These are phyloP conservation scores for Drosophila barbarae DNA, from an alignment of 2,888 invertebrate genomes.

Conservation along the genomic window DNA sequence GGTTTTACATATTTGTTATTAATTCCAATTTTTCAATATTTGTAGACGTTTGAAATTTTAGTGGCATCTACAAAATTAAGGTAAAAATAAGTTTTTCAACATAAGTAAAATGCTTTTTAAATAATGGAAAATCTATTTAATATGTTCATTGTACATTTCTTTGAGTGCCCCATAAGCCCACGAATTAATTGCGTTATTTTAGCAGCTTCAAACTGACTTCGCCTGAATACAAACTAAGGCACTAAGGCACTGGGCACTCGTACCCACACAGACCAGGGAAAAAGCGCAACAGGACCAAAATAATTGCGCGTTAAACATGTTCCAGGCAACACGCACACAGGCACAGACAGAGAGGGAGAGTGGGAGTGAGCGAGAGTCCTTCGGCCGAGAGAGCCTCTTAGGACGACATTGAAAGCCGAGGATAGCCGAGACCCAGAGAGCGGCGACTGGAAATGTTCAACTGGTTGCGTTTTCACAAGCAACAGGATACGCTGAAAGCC, in stretches of 20 bases:
- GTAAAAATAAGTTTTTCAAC: not conserved
- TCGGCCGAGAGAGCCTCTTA: constrained; percentile 3
- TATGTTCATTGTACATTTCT: not conserved
- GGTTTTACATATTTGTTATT: not conserved
- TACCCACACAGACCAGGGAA: constrained; percentile 41
- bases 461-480: constrained; percentile 71
- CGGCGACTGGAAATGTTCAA: constrained; percentile 66
- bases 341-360: constrained; percentile 4
- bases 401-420: constrained; percentile 42
- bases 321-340: constrained; percentile 62
- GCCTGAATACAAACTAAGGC: constrained; percentile 33
- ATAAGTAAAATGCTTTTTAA: not conserved
- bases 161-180: constrained; percentile 18
- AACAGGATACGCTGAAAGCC: constrained; percentile 72
- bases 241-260: constrained; percentile 22
- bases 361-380: not conserved
- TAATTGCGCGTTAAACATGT: constrained; percentile 74
- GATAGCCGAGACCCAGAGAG: constrained; percentile 52
- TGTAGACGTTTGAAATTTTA: not conserved
- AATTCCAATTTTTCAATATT: not conserved
- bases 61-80: not conserved
- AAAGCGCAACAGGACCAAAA: constrained; percentile 74
- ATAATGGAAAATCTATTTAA: not conserved
- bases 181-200: constrained; percentile 26
- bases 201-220: constrained; percentile 43